Evolutionary conservation across 2,797 vertebrate genomes (phyloP), one percentile per base, ranked within the genome.

Genomic region (Moxostoma hubbsi): DNA sequence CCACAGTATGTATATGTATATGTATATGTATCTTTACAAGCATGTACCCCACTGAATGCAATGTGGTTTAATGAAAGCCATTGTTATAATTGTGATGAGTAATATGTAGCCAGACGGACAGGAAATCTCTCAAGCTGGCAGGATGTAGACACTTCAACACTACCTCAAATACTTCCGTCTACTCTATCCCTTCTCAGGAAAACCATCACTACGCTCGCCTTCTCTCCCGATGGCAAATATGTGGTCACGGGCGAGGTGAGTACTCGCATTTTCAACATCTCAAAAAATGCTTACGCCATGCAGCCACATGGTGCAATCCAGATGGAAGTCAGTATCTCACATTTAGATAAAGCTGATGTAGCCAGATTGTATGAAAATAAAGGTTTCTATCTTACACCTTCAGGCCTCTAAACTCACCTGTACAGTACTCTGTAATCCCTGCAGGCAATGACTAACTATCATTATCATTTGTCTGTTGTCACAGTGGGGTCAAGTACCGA

Each of bases 241-340:
- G 89, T 99, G 84, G 98, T 99, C 86, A 99, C 97, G 11, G 98
- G 98, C 90, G 98, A 99, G 96, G 98, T 97, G 90, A 96, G 96
- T 92, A 45, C 51, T 81, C 10, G n/a, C 0, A 8, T 24, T 12
- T 57, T 64, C 12, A 66, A 64, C 49, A 77, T 70, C 51, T 16
- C 13, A 36, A 36, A 36, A 36, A 51, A 43, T 6, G 36, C n/a
- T 57, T 65, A 63, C 2, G 12, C 45, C 53, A 69, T 24, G 24
- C 62, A 58, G 9, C 18, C 9, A 43, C 9, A 43, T 46, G 18
- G n/a, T 8, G 16, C 13, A 49, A 24, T 62, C 5, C 43, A 59
- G 54, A 18, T 24, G 36, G 70, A 54, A 13, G 72, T 58, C 68
- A 76, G 46, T 6, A 18, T 11, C 18, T 58, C 13, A 57, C 8